Evolutionary conservation across 2,113 vertebrate genomes (phyloP).

Genomic region (Phalacrocorax carbo): DNA sequence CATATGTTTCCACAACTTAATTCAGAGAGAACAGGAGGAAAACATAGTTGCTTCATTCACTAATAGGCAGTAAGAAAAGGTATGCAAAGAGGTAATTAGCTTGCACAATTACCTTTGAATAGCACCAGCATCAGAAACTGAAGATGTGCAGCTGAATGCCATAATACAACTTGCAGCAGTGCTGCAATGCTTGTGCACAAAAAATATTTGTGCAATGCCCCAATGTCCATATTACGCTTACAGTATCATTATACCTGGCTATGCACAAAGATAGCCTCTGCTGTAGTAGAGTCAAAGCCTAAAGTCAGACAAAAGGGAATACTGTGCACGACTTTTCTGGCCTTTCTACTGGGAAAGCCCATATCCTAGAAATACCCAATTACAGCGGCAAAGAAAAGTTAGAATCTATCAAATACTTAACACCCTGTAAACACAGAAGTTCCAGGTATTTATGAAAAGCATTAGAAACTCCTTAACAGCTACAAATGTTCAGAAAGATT

Average conservation of each 20-base stretch:
- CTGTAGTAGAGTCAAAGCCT: not conserved
- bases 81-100: not conserved
- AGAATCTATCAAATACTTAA: not conserved
- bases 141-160: not conserved
- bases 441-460: not conserved
- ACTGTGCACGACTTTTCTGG: not conserved
- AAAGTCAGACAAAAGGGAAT: not conserved
- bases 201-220: not conserved
- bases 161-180: not conserved
- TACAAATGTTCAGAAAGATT: not conserved
- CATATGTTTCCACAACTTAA: not conserved
- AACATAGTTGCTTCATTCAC: not conserved
- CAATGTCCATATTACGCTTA: not conserved
- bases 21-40: not conserved
- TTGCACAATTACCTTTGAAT: not conserved
- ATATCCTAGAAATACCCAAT: slow-evolving; percentile 9
- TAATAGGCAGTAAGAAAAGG: not conserved
- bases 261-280: not conserved
- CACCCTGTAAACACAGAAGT: not conserved
- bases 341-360: not conserved
- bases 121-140: not conserved
- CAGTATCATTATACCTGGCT: not conserved
- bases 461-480: not conserved
- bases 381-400: not conserved
- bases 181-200: too few species aligned